Evolutionary conservation across 1,140 invertebrate genomes (phyloP).

Genomic region (Laupala kohalensis): DNA sequence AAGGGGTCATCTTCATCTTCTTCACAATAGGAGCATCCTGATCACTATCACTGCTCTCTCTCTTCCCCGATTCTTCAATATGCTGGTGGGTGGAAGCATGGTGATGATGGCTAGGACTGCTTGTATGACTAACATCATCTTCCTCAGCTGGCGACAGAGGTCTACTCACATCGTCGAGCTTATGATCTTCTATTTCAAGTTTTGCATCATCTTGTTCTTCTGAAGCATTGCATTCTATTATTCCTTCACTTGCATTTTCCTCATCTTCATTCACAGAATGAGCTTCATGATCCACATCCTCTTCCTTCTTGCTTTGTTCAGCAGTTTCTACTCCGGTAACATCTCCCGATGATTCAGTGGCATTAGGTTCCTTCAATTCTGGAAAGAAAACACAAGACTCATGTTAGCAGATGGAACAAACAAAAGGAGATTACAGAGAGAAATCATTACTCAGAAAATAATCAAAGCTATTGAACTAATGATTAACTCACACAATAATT

Average conservation of each 20-base stretch:
- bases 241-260: background rate
- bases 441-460: too few species aligned
- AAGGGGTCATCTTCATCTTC: constrained; percentile 23
- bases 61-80: background rate
- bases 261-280: background rate
- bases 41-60: constrained; percentile 19
- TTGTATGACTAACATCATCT: background rate
- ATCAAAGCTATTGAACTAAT: too few species aligned
- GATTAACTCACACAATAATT: too few species aligned
- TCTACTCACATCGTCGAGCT: background rate
- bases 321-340: background rate
- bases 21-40: constrained; percentile 21
- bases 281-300: background rate
- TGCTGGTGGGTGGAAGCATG: background rate
- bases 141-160: background rate
- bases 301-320: background rate
- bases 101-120: background rate
- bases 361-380: too few species aligned
- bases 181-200: background rate
- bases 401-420: too few species aligned
- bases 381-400: too few species aligned
- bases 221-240: background rate
- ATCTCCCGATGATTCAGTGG: too few species aligned
- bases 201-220: background rate
- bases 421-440: too few species aligned